Evolutionary conservation across 1,140 invertebrate species (phyloP).

Genomic region (Sitodiplosis mosellana): DNA sequence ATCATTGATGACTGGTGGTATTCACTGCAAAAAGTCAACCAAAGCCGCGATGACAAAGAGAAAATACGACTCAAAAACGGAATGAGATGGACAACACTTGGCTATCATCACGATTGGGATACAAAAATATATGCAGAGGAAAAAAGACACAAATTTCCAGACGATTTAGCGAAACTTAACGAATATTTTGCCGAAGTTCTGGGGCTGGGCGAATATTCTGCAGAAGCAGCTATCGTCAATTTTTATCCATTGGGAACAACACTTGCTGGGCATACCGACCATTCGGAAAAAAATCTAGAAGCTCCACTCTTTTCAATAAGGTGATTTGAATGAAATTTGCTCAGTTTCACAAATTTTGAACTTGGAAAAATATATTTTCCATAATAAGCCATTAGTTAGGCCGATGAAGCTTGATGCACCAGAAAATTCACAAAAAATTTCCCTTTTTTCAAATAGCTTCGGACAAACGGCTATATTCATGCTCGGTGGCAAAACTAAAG

Average conservation of each 20-base stretch:
- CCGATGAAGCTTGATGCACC: no score
- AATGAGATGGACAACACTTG: constrained; percentile 78
- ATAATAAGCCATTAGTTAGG: no score
- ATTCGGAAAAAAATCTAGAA: constrained; percentile 65
- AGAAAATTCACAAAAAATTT: neutral
- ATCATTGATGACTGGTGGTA: constrained; percentile 19
- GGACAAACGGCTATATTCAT: constrained; percentile 74
- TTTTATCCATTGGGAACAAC: constrained; percentile 85
- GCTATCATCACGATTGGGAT: constrained; percentile 93
- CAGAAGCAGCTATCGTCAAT: constrained; percentile 87
- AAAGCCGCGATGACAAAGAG: constrained; percentile 17
- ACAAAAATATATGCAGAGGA: constrained; percentile 66
- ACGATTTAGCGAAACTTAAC: constrained; percentile 44
- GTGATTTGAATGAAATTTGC: constrained; percentile 24
- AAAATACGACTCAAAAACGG: constrained; percentile 33
- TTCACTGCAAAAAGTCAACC: constrained; percentile 28
- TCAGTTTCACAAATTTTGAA: neutral
- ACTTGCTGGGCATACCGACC: constrained; percentile 76
- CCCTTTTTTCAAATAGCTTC: constrained; percentile 41
- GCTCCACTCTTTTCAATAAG: constrained; percentile 79
- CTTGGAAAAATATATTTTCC: no score
- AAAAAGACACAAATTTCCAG: constrained; percentile 44
- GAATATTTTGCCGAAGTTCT: constrained; percentile 38
- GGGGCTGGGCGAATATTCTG: constrained; percentile 43
- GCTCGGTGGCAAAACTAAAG: constrained; percentile 49